A percentile compares a stretch with the other conserved stretches of the same genome.
Evolutionary conservation across 1,140 invertebrate species (phyloP).

Genomic region (Xylocopa sonorina): DNA sequence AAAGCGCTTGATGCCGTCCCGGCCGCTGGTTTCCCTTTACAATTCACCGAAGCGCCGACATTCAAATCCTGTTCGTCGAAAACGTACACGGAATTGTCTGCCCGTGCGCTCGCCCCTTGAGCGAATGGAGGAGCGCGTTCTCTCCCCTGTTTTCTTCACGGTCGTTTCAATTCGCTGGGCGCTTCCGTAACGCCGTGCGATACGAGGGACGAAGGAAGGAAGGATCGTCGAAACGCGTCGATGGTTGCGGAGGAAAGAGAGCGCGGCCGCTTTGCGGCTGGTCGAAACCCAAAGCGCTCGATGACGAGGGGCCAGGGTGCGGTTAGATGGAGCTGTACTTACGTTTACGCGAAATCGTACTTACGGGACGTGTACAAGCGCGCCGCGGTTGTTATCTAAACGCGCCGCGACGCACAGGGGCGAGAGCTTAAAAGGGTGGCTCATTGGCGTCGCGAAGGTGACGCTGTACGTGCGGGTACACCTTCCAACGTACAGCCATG

Average conservation of each 20-base stretch:
- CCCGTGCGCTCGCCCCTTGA: background rate
- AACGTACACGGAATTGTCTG: background rate
- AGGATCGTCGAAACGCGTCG: slow-evolving; percentile 12
- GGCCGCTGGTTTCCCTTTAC: background rate
- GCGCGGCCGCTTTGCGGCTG: background rate
- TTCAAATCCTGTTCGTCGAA: slow-evolving; percentile 11
- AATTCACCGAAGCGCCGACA: background rate
- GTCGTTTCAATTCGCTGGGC: slow-evolving; percentile 33
- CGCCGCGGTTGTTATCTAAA: slow-evolving; percentile 21
- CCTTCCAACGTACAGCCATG: background rate
- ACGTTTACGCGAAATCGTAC: slow-evolving; percentile 25
- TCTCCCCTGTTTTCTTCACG: background rate
- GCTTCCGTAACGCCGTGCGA: background rate
- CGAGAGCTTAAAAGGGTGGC: slow-evolving; percentile 21
- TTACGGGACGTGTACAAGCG: background rate
- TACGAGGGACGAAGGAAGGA: background rate
- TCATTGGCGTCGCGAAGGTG: slow-evolving; percentile 33
- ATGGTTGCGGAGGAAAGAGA: background rate
- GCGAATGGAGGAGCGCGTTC: slow-evolving; percentile 1
- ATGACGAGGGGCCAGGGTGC: slow-evolving; percentile 24
- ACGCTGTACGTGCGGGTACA: background rate
- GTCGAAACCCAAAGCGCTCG: slow-evolving; percentile 26
- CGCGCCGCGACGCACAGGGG: background rate
- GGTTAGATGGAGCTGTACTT: slow-evolving; percentile 34
- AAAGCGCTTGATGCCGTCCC: background rate